phyloP scores from a whole-genome alignment of 2,888 invertebrate genomes.

The Phalera bucephala region DNA sequence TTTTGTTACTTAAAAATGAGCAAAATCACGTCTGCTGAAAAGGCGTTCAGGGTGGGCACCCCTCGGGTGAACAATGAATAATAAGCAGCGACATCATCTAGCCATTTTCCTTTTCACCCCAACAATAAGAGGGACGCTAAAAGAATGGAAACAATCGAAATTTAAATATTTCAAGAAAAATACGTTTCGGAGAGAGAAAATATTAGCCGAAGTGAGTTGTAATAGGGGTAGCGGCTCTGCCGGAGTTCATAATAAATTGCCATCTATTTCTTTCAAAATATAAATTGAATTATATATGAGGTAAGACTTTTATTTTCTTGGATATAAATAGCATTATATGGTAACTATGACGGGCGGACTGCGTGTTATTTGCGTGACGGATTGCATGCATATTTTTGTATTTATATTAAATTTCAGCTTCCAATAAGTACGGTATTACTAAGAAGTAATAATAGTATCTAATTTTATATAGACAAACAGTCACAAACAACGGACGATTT shows the following conservation, averaged over 20 bases:
- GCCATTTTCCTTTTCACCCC: slow-evolving; percentile 73
- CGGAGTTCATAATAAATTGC: slow-evolving; percentile 7
- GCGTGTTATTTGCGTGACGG: background rate
- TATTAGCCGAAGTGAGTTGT: slow-evolving; percentile 44
- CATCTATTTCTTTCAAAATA: slow-evolving; percentile 10
- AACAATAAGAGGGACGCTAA: slow-evolving; percentile 61
- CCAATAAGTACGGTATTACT: no score
- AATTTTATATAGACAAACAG: no score
- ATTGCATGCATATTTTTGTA: background rate
- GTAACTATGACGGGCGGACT: background rate
- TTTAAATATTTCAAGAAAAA: slow-evolving; percentile 72
- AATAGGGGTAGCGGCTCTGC: slow-evolving; percentile 6
- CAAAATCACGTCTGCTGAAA: slow-evolving; percentile 66
- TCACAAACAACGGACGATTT: no score
- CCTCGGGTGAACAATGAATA: slow-evolving; percentile 71
- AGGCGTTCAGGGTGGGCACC: slow-evolving; percentile 44
- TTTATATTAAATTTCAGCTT: no score
- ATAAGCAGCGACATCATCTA: slow-evolving; percentile 73
- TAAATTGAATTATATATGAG: background rate
- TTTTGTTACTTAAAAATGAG: slow-evolving; percentile 77
- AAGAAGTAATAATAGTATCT: no score
- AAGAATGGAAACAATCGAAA: slow-evolving; percentile 74
- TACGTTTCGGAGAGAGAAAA: slow-evolving; percentile 42
- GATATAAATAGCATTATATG: background rate
- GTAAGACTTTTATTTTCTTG: background rate